Conservation (phyloP, 2,888 invertebrate species). For the Hirtodrosophila duncani region DNA sequence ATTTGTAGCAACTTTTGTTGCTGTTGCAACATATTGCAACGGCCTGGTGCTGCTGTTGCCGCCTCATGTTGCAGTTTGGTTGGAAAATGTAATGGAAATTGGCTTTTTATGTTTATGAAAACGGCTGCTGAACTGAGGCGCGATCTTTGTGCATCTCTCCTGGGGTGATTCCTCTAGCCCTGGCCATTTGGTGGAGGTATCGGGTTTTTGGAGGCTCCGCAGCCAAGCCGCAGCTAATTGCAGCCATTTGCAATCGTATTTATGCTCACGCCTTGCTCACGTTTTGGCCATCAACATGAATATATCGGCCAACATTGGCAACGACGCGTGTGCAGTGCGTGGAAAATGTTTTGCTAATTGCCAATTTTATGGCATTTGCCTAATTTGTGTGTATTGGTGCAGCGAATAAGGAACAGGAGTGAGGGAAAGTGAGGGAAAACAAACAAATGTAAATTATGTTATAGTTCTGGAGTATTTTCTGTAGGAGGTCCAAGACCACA, state of each 20-base stretch:
- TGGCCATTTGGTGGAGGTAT: conserved; percentile 11
- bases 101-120: conserved; percentile 72
- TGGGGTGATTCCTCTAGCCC: conserved; percentile 24
- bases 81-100: conserved; percentile 71
- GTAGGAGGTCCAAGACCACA: conserved; percentile 9
- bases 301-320: conserved; percentile 16
- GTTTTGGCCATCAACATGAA: conserved; percentile 69
- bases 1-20: conserved; percentile 52
- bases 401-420: conserved; percentile 19
- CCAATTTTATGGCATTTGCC: conserved; percentile 46
- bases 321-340: conserved; percentile 48
- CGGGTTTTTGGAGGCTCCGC: too few relatives aligned
- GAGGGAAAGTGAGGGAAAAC: neutral
- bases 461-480: conserved; percentile 24
- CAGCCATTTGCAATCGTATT: conserved; percentile 68
- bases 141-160: neutral
- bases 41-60: conserved; percentile 30
- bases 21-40: conserved; percentile 38
- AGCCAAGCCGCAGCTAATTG: conserved; percentile 53
- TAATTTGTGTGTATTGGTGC: conserved; percentile 61
- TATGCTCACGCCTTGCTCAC: conserved; percentile 68
- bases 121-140: conserved; percentile 39
- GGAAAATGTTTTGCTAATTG: conserved; percentile 67
- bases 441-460: conserved; percentile 29
- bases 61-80: conserved; percentile 58